These are phyloP conservation scores for Melikaiella ostensackeni DNA, from an alignment of 2,888 invertebrate species.

Conservation along the genomic window DNA sequence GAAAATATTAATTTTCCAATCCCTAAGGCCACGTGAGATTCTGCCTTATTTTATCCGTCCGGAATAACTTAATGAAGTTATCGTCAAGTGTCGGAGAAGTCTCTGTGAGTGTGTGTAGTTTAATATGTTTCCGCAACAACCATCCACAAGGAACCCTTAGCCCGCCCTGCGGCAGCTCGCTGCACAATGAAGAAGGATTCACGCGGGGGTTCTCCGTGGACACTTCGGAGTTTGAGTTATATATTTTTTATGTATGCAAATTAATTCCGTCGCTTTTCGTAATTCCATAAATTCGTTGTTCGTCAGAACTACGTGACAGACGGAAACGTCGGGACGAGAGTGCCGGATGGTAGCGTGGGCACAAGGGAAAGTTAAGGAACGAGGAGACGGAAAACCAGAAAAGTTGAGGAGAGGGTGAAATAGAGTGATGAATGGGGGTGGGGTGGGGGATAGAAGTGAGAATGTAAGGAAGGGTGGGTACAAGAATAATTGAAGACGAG, in stretches of 20 bases:
- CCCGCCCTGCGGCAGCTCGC: neutral
- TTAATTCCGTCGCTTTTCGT: slow-evolving; percentile 66
- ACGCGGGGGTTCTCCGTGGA: slow-evolving; percentile 50
- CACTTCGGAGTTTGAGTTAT: slow-evolving; percentile 55
- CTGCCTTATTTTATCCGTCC: slow-evolving; percentile 9
- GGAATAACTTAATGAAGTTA: slow-evolving; percentile 36
- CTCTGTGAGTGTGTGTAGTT: slow-evolving; percentile 19
- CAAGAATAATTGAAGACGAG: slow-evolving; percentile 75
- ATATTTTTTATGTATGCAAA: slow-evolving; percentile 69
- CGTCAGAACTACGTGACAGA: slow-evolving; percentile 69
- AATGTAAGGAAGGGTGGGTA: slow-evolving; percentile 57
- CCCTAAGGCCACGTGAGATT: slow-evolving; percentile 28
- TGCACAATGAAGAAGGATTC: slow-evolving; percentile 29
- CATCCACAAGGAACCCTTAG: neutral
- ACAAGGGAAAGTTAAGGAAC: slow-evolving; percentile 54
- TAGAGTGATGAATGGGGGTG: slow-evolving; percentile 40
- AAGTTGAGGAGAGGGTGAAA: slow-evolving; percentile 32
- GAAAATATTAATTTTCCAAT: slow-evolving; percentile 28
- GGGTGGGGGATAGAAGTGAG: slow-evolving; percentile 36
- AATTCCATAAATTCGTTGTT: slow-evolving; percentile 68
- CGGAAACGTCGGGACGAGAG: slow-evolving; percentile 56
- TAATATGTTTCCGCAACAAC: slow-evolving; percentile 1
- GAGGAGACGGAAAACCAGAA: slow-evolving; percentile 46
- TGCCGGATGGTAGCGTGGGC: slow-evolving; percentile 65
- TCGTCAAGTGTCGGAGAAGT: slow-evolving; percentile 17